Evolutionary conservation across 2,888 invertebrate genomes (phyloP).

Genomic region (Axea sp.): DNA sequence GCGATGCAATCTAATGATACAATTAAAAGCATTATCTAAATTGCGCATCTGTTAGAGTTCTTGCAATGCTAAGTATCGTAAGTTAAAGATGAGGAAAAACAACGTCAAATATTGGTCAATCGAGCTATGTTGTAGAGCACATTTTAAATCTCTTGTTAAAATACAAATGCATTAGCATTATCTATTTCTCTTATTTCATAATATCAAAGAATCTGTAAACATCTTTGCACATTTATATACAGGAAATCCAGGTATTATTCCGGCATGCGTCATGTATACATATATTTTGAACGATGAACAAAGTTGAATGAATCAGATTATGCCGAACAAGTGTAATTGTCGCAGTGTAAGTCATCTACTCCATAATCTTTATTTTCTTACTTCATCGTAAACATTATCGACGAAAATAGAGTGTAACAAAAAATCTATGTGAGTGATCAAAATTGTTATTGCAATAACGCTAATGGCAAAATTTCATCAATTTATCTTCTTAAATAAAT

Average conservation of each 20-base stretch:
- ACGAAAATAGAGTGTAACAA: conserved; percentile 12
- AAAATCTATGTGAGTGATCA: conserved; percentile 8
- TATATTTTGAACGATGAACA: conserved; percentile 10
- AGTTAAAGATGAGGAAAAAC: conserved; percentile 25
- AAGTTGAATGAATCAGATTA: conserved; percentile 11
- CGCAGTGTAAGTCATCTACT: conserved; percentile 18
- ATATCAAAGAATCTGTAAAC: conserved; percentile 23
- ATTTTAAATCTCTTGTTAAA: conserved; percentile 4
- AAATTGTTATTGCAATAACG: conserved; percentile 13
- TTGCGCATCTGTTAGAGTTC: conserved; percentile 40
- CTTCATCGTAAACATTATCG: conserved; percentile 3
- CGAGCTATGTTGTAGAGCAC: not conserved
- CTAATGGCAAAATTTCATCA: conserved; percentile 8
- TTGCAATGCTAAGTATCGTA: conserved; percentile 44
- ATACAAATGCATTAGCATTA: conserved; percentile 13
- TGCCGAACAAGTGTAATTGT: not conserved
- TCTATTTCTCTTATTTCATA: conserved; percentile 8
- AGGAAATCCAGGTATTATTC: conserved; percentile 24
- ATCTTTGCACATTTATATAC: conserved; percentile 36
- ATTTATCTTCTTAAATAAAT: conserved; percentile 5
- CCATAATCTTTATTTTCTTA: conserved; percentile 6
- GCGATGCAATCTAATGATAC: conserved; percentile 39
- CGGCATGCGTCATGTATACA: conserved; percentile 15
- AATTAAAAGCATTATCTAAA: conserved; percentile 52
- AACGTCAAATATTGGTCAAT: conserved; percentile 20